These are phyloP conservation scores for Botrylloides violaceus DNA, from an alignment of 23 tunicate species.

Conservation along the genomic window DNA sequence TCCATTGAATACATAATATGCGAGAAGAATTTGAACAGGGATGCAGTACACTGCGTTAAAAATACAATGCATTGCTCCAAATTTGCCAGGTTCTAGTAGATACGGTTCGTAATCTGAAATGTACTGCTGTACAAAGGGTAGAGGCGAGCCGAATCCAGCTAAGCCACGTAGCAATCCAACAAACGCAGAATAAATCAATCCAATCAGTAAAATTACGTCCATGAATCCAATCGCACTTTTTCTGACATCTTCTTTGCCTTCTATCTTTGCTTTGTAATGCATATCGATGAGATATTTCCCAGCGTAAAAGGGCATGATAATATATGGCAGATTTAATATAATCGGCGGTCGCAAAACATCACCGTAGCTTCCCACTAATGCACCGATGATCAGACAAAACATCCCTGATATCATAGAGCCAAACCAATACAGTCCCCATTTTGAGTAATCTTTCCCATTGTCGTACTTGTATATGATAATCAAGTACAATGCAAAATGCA, in stretches of 20 bases:
- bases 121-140: slow-evolving; percentile 39
- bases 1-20: not conserved
- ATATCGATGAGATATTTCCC: not conserved
- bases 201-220: slow-evolving; percentile 2
- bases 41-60: slow-evolving; percentile 12
- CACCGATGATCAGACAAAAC: slow-evolving; percentile 39
- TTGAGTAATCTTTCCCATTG: slow-evolving; percentile 48
- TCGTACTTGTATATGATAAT: slow-evolving; percentile 51
- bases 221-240: not conserved
- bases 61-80: slow-evolving; percentile 33
- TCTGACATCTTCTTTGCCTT: not conserved
- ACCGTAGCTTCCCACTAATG: slow-evolving; percentile 37
- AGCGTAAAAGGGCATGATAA: slow-evolving; percentile 25
- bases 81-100: slow-evolving; percentile 38
- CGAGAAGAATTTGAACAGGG: slow-evolving; percentile 3
- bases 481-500: slow-evolving; percentile 27
- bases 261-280: not conserved
- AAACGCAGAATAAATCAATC: slow-evolving; percentile 18
- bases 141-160: slow-evolving; percentile 44
- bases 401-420: slow-evolving; percentile 33
- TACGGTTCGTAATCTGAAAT: slow-evolving; percentile 54
- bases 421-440: slow-evolving; percentile 33
- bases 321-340: slow-evolving; percentile 29
- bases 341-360: slow-evolving; percentile 28
- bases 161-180: slow-evolving; percentile 43